Evolutionary conservation across 2,888 invertebrate species (phyloP).

Genomic region (Patella depressa): DNA sequence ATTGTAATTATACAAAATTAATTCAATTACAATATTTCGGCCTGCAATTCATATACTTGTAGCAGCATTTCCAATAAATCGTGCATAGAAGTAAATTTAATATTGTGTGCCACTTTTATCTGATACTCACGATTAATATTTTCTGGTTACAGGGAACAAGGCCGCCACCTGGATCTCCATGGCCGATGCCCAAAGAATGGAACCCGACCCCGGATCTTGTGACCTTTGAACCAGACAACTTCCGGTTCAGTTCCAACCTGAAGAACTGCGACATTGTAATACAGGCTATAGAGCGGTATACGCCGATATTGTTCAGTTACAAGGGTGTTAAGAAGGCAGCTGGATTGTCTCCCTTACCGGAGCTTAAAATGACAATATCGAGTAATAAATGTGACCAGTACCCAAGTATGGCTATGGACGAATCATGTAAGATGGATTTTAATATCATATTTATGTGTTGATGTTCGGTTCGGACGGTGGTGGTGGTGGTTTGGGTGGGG

Average conservation of each 20-base stretch:
- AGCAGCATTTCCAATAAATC: too few species aligned
- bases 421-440: slow-evolving; percentile 42
- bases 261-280: slow-evolving; percentile 61
- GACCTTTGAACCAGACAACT: slow-evolving; percentile 45
- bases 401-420: slow-evolving; percentile 41
- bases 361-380: slow-evolving; percentile 26
- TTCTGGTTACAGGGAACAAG: slow-evolving; percentile 46
- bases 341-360: not conserved
- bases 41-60: too few species aligned
- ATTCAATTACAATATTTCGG: too few species aligned
- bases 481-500: too few species aligned
- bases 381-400: slow-evolving; percentile 29
- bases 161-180: slow-evolving; percentile 63
- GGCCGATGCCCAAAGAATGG: slow-evolving; percentile 62
- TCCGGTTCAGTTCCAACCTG: slow-evolving; percentile 44
- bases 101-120: too few species aligned
- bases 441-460: too few species aligned
- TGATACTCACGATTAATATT: not conserved
- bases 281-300: slow-evolving; percentile 57
- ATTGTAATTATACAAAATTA: too few species aligned
- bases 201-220: slow-evolving; percentile 27
- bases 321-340: not conserved
- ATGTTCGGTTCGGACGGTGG: too few species aligned
- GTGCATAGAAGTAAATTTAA: too few species aligned
- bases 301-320: slow-evolving; percentile 30